A percentile compares a stretch with the other conserved stretches of the same genome.
phyloP scores from a whole-genome alignment of 1,140 invertebrate species.

The Elymnias hypermnestra region DNA sequence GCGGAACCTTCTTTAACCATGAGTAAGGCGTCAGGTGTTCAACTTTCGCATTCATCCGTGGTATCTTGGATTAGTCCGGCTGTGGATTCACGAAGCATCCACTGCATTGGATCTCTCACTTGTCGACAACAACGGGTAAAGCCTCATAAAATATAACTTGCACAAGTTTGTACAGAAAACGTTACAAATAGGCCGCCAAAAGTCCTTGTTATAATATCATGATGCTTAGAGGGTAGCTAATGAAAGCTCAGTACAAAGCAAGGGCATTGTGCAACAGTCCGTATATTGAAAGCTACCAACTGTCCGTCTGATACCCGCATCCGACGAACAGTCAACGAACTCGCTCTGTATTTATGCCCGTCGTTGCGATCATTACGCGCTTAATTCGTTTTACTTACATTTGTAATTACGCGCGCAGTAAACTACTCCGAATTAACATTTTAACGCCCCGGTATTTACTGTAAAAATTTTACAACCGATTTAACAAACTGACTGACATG shows the following conservation, averaged over 20 bases:
- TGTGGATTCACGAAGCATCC: no score
- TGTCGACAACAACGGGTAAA: no score
- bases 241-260: conserved; percentile 6
- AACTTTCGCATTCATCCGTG: no score
- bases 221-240: not conserved
- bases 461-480: conserved; percentile 13
- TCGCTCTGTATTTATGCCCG: conserved; percentile 24
- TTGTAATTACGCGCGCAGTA: conserved; percentile 22
- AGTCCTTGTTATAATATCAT: not conserved
- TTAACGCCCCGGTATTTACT: conserved; percentile 13
- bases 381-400: conserved; percentile 26
- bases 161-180: no score
- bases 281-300: conserved; percentile 19
- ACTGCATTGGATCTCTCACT: no score
- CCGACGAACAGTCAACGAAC: conserved; percentile 38
- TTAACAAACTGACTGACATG: conserved; percentile 4
- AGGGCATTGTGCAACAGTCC: conserved; percentile 27
- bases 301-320: conserved; percentile 31
- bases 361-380: conserved; percentile 18
- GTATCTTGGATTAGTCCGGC: no score
- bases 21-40: no score
- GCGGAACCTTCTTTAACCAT: no score
- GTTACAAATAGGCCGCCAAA: no score
- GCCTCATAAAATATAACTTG: no score
- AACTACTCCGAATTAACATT: conserved; percentile 17